Base-by-base conservation (phyloP, 2,113 vertebrate genomes). In the Macroglossus sobrinus region DNA sequence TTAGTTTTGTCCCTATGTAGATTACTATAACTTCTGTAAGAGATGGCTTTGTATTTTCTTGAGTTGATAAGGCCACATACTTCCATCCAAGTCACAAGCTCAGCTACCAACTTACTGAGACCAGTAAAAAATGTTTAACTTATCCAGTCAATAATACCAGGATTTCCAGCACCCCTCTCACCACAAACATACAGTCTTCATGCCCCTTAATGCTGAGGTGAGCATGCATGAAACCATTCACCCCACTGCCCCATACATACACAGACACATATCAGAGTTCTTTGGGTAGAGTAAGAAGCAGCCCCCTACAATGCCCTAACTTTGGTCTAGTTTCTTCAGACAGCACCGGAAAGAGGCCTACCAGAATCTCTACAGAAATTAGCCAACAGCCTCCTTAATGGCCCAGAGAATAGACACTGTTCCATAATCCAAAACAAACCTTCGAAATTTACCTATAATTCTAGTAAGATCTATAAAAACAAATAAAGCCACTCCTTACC, bases 1-100 rank as follows among this genome's bases (percentile, higher is more conserved):
- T 59, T 91, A 88, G 7, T 78, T 95, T 76, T 40, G 45, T 84
- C 35, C 24, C 40, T 91, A 75, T 2, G 16, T 74, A 95, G 78
- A 53, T 89, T 94, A 40, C 88, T 53, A 68, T 47, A 93, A 94
- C 45, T 84, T 95, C 72, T 84, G 53, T 81, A 94, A 94, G 97
- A 84, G 57, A 2, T 78, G 22, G 21, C 18, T 95, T 89, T 85
- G 30, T 72, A 63, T 72, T 69, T 71, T 43, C 94, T 79, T 93
- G 61, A 96, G 75, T 88, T 96, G 74, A 75, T 90, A 93, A 96
- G 92, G 55, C 33, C 79, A 92, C 45, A 85, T 86, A 45, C 85
- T 97, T 35, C 53, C 40, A 35, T 90, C 47, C 24, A 95, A 97
- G 72, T 69, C 79, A 93, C 61, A 97, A 94, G 43, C 26, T 93